Evolutionary conservation across 2,113 vertebrate species (phyloP).

Genomic region (Leucosticte australis): DNA sequence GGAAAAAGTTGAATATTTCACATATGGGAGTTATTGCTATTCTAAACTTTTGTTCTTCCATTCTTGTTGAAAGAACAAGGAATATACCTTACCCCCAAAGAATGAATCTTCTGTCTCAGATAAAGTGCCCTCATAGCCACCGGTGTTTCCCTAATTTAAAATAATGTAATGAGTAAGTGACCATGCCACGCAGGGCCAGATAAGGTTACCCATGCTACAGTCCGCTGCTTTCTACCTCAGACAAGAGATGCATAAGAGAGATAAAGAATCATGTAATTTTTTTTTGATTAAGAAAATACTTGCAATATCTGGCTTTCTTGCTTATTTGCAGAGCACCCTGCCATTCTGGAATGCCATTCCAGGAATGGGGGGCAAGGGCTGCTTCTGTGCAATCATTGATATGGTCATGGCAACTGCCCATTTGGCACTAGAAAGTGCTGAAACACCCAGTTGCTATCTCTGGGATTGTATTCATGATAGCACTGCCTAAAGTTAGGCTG

Average conservation of each 20-base stretch:
- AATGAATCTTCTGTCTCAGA: neutral
- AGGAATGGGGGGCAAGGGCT: constrained; percentile 17
- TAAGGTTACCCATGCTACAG: neutral
- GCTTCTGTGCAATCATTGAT: constrained; percentile 48
- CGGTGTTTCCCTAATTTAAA: neutral
- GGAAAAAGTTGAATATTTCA: neutral
- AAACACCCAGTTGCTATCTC: neutral
- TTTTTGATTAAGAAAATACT: constrained; percentile 12
- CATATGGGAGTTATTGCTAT: neutral
- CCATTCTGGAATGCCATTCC: neutral
- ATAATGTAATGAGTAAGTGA: neutral
- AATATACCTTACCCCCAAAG: neutral
- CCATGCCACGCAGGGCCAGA: neutral
- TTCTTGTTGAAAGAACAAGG: neutral
- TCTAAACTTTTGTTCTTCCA: neutral
- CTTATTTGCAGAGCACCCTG: constrained; percentile 28
- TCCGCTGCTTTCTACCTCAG: neutral
- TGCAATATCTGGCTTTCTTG: neutral
- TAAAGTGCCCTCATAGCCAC: neutral
- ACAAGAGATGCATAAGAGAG: neutral
- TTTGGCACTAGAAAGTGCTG: constrained; percentile 36
- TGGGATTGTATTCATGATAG: neutral
- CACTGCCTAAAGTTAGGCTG: neutral
- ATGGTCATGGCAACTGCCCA: neutral
- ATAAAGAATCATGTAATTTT: neutral